phyloP scores from a whole-genome alignment of 2,888 invertebrate species.

The Drosophila setosimentum region DNA sequence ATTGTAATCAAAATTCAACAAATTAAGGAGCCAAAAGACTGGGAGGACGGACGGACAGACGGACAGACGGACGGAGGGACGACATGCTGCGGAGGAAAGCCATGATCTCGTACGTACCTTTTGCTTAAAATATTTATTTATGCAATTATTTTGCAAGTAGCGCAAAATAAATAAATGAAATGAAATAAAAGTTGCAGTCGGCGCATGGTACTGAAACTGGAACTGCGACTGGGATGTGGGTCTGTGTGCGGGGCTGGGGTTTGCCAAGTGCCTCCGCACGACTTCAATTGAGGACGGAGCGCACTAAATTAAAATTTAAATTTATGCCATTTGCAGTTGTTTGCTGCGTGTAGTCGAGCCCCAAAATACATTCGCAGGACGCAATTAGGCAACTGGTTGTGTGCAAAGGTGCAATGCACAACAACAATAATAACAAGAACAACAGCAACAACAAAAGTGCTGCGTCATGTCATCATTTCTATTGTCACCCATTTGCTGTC shows the following conservation, averaged over 20 bases:
- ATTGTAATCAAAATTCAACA: constrained; percentile 81
- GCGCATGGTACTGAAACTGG: constrained; percentile 22
- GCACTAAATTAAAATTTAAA: constrained; percentile 83
- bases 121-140: constrained; percentile 83
- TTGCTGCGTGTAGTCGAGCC: constrained; percentile 30
- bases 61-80: constrained; percentile 22
- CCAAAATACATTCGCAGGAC: constrained; percentile 60
- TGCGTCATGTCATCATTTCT: constrained; percentile 77
- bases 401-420: constrained; percentile 63
- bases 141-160: constrained; percentile 84
- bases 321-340: constrained; percentile 77
- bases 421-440: background rate
- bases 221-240: constrained; percentile 6
- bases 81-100: constrained; percentile 20
- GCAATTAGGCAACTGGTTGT: constrained; percentile 68
- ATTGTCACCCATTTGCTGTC: constrained; percentile 74
- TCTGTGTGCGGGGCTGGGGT: constrained; percentile 2
- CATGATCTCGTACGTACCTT: constrained; percentile 52
- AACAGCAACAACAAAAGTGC: constrained; percentile 12
- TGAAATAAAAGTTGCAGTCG: constrained; percentile 69
- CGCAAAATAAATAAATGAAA: constrained; percentile 83
- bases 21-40: constrained; percentile 67
- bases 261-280: constrained; percentile 67
- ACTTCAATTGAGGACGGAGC: constrained; percentile 71
- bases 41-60: constrained; percentile 32